Evolutionary conservation across 2,113 vertebrate species (phyloP), one percentile per base, ranked within the genome.

Genomic region (Phoxinus phoxinus): DNA sequence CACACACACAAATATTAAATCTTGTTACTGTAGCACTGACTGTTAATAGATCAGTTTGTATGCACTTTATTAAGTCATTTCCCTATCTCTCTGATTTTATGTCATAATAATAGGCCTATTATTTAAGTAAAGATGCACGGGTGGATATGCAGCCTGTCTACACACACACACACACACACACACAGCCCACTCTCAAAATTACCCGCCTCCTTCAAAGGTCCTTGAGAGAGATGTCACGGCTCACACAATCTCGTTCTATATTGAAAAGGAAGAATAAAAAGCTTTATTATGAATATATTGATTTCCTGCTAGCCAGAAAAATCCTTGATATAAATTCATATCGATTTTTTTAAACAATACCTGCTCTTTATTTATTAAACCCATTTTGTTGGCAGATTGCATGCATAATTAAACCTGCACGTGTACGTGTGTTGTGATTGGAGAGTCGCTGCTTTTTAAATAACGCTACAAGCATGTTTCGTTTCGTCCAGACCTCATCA

Each of bases 281-380:
- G 86, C 88, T 91, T 91, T 92, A 91, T 92, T 91, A 92, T 90
- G 91, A 91, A 91, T 88, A 56, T 87, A 94, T 94, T 91, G 94
- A 94, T 94, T 93, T 94, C 88, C 91, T 92, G 92, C 91, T 91
- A 86, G 69, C 58, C 81, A 83, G 84, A 89, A 76, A 88, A 91
- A 90, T 84, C 74, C 69, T 69, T 90, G 85, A 90, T 93, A 93
- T 93, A 84, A 92, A 91, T 92, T 91, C 63, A 80, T 93, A 94
- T 94, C 89, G 93, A 94, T 94, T 88, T 90, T 88, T 91, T 90
- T 79, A 86, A 90, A 93, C 85, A 92, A 90, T 89, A 89, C 88
- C 83, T 89, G 46, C 79, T 87, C 85, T 91, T 92, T 91, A 89
- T 90, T 91, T 89, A 92, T 92, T 90, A 89, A 93, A 89, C 76